phyloP scores from a whole-genome alignment of 2,113 vertebrate species.

The Xiphias gladius region DNA sequence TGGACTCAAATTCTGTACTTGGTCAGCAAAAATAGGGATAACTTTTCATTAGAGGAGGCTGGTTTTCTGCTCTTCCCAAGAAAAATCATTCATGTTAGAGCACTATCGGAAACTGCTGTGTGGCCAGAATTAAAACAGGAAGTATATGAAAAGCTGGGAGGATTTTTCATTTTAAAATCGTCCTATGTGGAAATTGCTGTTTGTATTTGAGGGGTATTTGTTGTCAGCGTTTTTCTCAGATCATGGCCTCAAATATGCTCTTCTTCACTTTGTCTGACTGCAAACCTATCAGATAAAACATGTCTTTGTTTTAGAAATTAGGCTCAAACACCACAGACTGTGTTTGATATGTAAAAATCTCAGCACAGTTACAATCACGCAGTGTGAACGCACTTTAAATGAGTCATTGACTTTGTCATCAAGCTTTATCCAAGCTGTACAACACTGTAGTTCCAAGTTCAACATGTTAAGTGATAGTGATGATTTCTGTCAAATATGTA shows the following conservation, averaged over 20 bases:
- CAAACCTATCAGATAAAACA: slow-evolving; percentile 36
- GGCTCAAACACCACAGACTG: slow-evolving; percentile 16
- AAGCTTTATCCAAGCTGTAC: slow-evolving; percentile 3
- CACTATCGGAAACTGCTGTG: slow-evolving; percentile 39
- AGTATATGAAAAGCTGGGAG: neutral
- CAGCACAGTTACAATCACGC: slow-evolving; percentile 3
- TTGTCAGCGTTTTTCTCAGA: slow-evolving; percentile 55
- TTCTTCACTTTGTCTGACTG: slow-evolving; percentile 28
- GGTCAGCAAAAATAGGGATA: slow-evolving; percentile 48
- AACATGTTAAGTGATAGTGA: slow-evolving; percentile 2
- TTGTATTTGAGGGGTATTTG: slow-evolving; percentile 16
- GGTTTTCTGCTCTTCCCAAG: neutral
- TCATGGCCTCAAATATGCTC: slow-evolving; percentile 52
- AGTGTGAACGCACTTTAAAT: slow-evolving; percentile 13
- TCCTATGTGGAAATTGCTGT: neutral
- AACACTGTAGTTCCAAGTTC: neutral
- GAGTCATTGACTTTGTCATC: slow-evolving; percentile 32
- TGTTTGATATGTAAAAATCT: slow-evolving; percentile 19
- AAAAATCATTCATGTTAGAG: slow-evolving; percentile 7
- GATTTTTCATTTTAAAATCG: slow-evolving; percentile 20
- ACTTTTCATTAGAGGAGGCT: slow-evolving; percentile 31
- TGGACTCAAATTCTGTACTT: neutral
- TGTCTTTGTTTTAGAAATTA: slow-evolving; percentile 30
- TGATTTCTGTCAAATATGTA: slow-evolving; percentile 6
- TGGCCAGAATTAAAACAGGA: slow-evolving; percentile 38